Base-by-base conservation (phyloP, 1,140 invertebrate genomes). In the Dolichoris vasculosae region DNA sequence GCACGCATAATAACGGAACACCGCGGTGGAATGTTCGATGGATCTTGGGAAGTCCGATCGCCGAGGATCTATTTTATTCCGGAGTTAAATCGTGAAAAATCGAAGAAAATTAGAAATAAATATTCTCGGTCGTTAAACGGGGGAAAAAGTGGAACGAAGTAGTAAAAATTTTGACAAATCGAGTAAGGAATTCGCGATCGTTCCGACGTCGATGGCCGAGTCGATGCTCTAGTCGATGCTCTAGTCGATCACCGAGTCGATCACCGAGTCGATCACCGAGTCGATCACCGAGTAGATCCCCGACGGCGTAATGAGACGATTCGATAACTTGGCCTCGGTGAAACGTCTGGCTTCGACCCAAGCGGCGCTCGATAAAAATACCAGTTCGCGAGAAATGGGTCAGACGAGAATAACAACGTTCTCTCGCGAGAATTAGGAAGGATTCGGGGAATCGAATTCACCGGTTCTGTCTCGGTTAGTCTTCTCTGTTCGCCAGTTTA, bases 371-470 rank as follows among this genome's bases (percentile, higher is more conserved):
- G 67, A 82, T 75, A 43, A 82, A 75, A 82, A 71, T 71, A 51
- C 0, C 46, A 9, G n/a, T 23, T n/a, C 64, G 43, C 26, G 79
- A 32, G 13, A 48, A 71, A 32, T 32, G 43, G 79, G 79, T 69
- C 64, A 43, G 48, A 40, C 17, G 78, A 40, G 78, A 40, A 80
- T 80, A n/a, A 80, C 46, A 40, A 67, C 67, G 78, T 64, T 40
- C 35, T 40, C 35, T 64, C n/a, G 38, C 59, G 9, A 38, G 48
- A 67, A 67, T 67, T 63, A 46, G 32, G 63, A 51, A n/a, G 59
- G 64, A 51, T 71, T 82, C 63, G 64, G 43, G 43, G 79, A 82
- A 82, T 82, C 79, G 32, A 46, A 64, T 78, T 59, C 75, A 76
- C n/a, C 75, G 75, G 11, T 76, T 76, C 43, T 32, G 46, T 26